Base-by-base conservation (phyloP, 2,888 invertebrate species). In the Yponomeuta evonymella region DNA sequence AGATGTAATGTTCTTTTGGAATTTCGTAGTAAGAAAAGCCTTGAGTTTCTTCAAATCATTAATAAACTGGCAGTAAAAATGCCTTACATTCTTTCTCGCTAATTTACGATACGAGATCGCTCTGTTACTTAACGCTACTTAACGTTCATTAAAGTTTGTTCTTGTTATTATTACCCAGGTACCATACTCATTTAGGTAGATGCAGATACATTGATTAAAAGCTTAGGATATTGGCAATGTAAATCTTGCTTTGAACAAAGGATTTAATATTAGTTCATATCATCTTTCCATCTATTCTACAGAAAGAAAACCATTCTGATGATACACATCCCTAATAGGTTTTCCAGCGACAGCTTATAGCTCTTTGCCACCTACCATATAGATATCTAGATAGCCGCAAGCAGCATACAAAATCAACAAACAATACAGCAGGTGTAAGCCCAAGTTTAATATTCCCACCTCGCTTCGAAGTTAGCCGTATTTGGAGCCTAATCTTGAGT, bases 361-460 rank as follows among this genome's bases (percentile, higher is more conserved):
- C 43, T 43, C 9, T 15, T 58, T 58, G 15, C 51, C 11, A 51
- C 51, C 51, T 64, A 10, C 64, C 64, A 29, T 64, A 64, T 64
- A 64, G n/a, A 23, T 10, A 64, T 23, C 23, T 23, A 29, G 29
- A 8, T 12, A 10, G 6, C 29, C 65, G 12, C 51, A 15, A 58
- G 33, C 65, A 29, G 65, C 65, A 65, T 65, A 65, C 65, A 30
- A 65, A 65, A 33, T 11, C 29, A 29, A 65, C 65, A 65, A 65
- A 33, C 65, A 58, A 33, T 65, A 29, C 33, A 30, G 65, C 65
- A 65, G 65, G 65, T 65, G 65, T 65, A 30, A 11, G 43, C 8
- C 30, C 33, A 12, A 30, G 30, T 30, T 64, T 65, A 65, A 33
- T 12, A 65, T 65, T 65, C 65, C 12, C 65, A 33, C 65, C 65